Evolutionary conservation across 2,888 invertebrate genomes (phyloP), one percentile per base, ranked within the genome.

Genomic region (Drosophila tripunctata): DNA sequence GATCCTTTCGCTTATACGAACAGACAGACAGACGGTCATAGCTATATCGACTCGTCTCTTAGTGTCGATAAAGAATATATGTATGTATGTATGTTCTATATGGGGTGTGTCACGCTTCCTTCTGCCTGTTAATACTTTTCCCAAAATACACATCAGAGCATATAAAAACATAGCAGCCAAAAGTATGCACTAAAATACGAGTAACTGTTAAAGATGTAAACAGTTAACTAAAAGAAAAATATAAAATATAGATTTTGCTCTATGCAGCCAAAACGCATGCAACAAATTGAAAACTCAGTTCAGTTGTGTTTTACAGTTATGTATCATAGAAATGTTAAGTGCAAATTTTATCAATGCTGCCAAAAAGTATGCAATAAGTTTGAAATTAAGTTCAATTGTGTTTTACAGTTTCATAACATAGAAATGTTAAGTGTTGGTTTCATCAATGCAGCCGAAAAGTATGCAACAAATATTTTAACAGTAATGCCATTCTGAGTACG

Each of bases 391-490:
- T 30, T 5, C 1, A 3, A 10, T 4, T n/a, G 5, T 1, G 14
- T 6, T 35, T 17, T n/a, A 15, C 47, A 35, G 10, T 15, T 35
- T 4, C 10, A 10, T 43, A 15, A 27, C 24, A 27, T 2, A 4
- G 4, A 17, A 5, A 30, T 43, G 30, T 30, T 7, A 24, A 4
- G 8, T 2, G 0, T 1, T 6, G n/a, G 15, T 3, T 22, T 7
- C 4, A 12, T 6, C 10, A 4, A 0, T 17, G 10, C 5, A n/a
- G 64, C 56, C 22, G n/a, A 21, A 75, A 65, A 44, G 36, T 15
- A 65, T 43, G 64, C 55, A 60, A 19, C 19, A 12, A 0, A n/a
- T 30, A 41, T 12, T 0, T 55, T 72, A 67, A 66, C 67, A 71
- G 50, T 24, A 27, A 1, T 51, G 38, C 30, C 22, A 35, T 6